Base-by-base conservation (phyloP, 2,797 vertebrate genomes). In the Parauchenoglanis ngamensis region DNA sequence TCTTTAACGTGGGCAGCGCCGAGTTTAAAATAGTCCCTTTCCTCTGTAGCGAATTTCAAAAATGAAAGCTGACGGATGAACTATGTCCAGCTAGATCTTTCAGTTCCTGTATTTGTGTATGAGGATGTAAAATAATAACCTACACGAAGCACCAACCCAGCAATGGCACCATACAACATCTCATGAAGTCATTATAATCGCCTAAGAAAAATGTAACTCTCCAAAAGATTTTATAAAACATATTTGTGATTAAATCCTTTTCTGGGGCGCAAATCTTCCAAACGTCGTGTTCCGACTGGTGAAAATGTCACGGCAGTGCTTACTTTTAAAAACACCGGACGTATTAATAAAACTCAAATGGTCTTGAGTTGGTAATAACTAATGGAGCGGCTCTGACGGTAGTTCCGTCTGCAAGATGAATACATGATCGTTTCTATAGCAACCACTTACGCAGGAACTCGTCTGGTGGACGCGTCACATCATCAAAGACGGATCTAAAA, bases 51-150 rank as follows among this genome's bases (percentile, higher is more conserved):
- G 12, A 8, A 31, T 83, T 84, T 31, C 35, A 17, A 23, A 75
- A 83, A 61, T 21, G 13, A 61, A 61, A 54, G 31, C 25, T 1
- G 72, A 28, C 57, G 19, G 21, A 85, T 88, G 17, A 81, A 65
- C n/a, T n/a, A 35, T 17, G 57, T 72, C 57, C 25, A 61, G 46
- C 76, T 57, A 11, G 28, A 28, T 63, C 11, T 85, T 80, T 87
- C 73, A 77, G 84, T 82, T 85, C 87, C 65, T 82, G 65, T 56
- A 63, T 85, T 21, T 11, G 40, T 73, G 28, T 12, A 61, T 19
- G 65, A 68, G 63, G 65, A 65, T 35, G 46, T 83, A 28, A 67
- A 28, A 67, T 52, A 83, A 52, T 31, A 31, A 83, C 31, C 77
- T 44, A 81, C 13, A 61, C 13, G 15, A 23, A 23, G 23, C 35